Percentiles rank a stretch among this genome's conserved stretches.
Conservation (phyloP, 2,797 vertebrate species). For the Anguilla pacifica region DNA sequence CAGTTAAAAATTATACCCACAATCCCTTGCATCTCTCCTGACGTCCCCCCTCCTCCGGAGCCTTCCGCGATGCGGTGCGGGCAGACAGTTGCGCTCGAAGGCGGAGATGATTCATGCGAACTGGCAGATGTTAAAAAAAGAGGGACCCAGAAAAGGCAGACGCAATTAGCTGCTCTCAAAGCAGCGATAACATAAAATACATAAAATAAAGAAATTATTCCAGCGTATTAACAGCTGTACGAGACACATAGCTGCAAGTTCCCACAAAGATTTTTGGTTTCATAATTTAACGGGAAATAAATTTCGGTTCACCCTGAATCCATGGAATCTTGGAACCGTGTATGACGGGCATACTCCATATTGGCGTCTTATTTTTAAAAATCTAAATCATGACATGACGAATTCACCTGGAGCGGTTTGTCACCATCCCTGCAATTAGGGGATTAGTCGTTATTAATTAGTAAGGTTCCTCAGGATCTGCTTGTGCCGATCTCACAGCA, state of each 20-base stretch:
- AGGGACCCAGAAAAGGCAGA: not conserved
- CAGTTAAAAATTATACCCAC: not conserved
- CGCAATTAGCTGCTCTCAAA: not conserved
- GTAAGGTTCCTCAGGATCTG: not conserved
- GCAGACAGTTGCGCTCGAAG: not conserved
- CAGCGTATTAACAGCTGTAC: not conserved
- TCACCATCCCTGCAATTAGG: not conserved
- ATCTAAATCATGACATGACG: not conserved
- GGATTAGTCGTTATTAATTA: not conserved
- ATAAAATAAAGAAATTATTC: not conserved
- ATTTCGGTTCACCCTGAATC: not conserved
- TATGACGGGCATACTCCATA: not conserved
- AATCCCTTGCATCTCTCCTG: not conserved
- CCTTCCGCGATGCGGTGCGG: not conserved
- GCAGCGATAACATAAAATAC: not conserved
- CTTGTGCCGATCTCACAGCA: conserved; percentile 6
- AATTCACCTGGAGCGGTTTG: not conserved
- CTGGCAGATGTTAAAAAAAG: not conserved
- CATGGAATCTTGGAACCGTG: not conserved
- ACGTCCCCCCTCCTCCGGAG: not conserved
- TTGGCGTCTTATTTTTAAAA: not conserved
- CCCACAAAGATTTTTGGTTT: not conserved
- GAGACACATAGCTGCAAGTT: not conserved
- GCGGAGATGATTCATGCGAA: not conserved
- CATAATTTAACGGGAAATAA: not conserved